Evolutionary conservation across 2,888 invertebrate species (phyloP).

Genomic region (Bombylius discolor): DNA sequence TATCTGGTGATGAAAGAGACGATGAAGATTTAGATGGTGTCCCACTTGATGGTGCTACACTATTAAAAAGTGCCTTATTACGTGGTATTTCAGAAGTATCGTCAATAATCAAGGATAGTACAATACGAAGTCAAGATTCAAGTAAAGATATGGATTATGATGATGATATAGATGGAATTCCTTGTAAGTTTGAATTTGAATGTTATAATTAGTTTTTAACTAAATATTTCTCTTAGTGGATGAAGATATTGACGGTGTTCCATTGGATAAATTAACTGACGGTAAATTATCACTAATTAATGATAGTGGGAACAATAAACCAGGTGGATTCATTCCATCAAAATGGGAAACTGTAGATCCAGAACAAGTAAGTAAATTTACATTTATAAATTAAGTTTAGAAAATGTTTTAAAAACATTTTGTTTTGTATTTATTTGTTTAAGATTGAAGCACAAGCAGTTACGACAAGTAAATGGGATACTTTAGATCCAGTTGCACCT

Average conservation of each 20-base stretch:
- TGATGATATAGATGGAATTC: slow-evolving; percentile 58
- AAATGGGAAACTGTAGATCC: slow-evolving; percentile 97
- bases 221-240: slow-evolving; percentile 39
- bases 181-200: slow-evolving; percentile 34
- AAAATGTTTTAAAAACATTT: neutral
- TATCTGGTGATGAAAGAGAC: slow-evolving; percentile 41
- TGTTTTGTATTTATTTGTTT: neutral
- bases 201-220: neutral
- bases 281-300: slow-evolving; percentile 17
- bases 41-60: slow-evolving; percentile 68
- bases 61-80: slow-evolving; percentile 55
- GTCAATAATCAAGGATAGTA: slow-evolving; percentile 28
- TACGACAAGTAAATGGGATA: slow-evolving; percentile 81
- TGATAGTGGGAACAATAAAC: slow-evolving; percentile 23
- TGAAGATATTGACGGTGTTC: slow-evolving; percentile 64
- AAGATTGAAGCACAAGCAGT: slow-evolving; percentile 63
- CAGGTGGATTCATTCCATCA: slow-evolving; percentile 73
- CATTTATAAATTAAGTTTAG: too few relatives aligned
- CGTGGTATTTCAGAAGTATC: slow-evolving; percentile 30
- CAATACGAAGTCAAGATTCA: slow-evolving; percentile 16
- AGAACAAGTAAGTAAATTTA: slow-evolving; percentile 41
- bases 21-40: slow-evolving; percentile 60
- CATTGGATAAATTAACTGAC: slow-evolving; percentile 41
- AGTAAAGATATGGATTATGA: slow-evolving; percentile 28
- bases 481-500: slow-evolving; percentile 43